These are phyloP conservation scores for Mus spicilegus DNA, from an alignment of 2,113 vertebrate genomes.

Conservation along the genomic window DNA sequence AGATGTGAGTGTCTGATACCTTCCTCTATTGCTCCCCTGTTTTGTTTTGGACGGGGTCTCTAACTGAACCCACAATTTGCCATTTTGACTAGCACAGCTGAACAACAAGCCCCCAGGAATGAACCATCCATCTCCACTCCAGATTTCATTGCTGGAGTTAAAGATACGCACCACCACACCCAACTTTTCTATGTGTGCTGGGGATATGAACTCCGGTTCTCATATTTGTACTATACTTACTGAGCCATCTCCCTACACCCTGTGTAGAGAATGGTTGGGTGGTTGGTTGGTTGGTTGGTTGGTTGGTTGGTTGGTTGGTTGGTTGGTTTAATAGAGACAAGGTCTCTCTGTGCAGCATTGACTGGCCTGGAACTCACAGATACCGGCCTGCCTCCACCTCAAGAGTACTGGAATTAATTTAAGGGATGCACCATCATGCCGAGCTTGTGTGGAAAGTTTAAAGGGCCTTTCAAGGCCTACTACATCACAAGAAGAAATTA, in stretches of 20 bases:
- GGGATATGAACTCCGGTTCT: not conserved
- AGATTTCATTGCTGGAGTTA: not conserved
- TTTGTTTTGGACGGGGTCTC: not conserved
- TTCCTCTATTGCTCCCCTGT: not conserved
- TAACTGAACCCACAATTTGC: not conserved
- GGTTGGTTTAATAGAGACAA: not conserved
- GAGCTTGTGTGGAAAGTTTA: not conserved
- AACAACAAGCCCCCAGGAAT: not conserved
- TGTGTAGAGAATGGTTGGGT: not conserved
- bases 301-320: not conserved
- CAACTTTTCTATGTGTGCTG: not conserved
- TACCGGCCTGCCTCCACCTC: not conserved
- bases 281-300: too few relatives aligned
- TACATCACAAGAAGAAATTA: constrained; percentile 46
- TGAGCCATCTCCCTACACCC: not conserved
- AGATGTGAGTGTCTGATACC: not conserved
- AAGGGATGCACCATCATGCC: not conserved
- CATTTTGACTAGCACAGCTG: too few relatives aligned
- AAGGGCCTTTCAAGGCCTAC: not conserved
- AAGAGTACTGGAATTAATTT: not conserved
- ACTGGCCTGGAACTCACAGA: not conserved
- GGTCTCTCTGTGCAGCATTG: not conserved
- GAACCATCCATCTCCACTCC: not conserved
- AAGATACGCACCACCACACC: not conserved
- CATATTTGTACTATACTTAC: not conserved